Evolutionary conservation across 2,113 vertebrate genomes (phyloP).

Genomic region (Nestor notabilis): DNA sequence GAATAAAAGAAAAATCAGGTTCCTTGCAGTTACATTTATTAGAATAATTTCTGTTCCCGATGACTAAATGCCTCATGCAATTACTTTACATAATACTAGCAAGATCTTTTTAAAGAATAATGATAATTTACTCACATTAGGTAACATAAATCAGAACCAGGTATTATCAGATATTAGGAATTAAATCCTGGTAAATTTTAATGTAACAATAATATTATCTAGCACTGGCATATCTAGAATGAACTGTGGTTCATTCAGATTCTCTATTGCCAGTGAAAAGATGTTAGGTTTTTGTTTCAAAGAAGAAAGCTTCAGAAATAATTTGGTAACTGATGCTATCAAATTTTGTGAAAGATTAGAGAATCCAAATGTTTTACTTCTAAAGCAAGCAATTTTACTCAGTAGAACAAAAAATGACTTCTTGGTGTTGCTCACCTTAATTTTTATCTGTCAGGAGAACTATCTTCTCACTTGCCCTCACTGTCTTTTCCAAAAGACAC

Average conservation of each 20-base stretch:
- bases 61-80: not conserved
- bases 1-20: not conserved
- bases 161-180: not conserved
- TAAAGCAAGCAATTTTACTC: not conserved
- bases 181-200: not conserved
- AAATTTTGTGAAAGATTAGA: not conserved
- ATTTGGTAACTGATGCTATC: not conserved
- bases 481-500: not conserved
- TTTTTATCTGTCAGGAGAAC: slow-evolving; percentile 26
- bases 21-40: not conserved
- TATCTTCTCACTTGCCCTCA: not conserved
- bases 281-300: not conserved
- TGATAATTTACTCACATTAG: not conserved
- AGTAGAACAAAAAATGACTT: not conserved
- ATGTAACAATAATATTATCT: not conserved
- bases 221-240: not conserved
- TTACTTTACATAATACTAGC: not conserved
- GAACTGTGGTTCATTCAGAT: not conserved
- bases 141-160: not conserved
- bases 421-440: not conserved
- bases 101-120: not conserved
- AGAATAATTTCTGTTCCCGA: not conserved
- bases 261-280: not conserved
- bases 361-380: not conserved
- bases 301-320: not conserved